Evolutionary conservation across 1,140 invertebrate genomes (phyloP).

Genomic region (Muscidifurax raptorellus): DNA sequence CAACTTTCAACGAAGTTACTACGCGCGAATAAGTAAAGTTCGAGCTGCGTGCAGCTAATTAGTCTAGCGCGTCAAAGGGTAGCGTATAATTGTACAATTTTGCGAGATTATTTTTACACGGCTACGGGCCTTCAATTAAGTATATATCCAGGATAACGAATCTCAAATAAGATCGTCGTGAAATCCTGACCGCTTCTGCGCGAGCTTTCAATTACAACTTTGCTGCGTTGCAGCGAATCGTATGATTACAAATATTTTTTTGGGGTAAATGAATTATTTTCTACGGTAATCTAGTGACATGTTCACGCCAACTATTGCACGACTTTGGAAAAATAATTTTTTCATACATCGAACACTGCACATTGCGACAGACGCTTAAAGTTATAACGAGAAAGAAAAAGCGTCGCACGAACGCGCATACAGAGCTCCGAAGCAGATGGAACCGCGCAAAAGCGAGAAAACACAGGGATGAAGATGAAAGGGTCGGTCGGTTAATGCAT

Average conservation of each 20-base stretch:
- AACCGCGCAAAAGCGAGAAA: constrained; percentile 23
- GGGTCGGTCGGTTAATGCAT: constrained; percentile 16
- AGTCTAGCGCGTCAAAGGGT: background rate
- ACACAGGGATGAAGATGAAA: constrained; percentile 22
- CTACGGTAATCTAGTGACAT: no score
- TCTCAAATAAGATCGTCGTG: background rate
- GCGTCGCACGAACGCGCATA: background rate
- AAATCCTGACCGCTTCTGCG: background rate
- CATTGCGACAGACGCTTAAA: background rate
- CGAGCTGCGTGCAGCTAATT: background rate
- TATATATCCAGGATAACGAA: background rate
- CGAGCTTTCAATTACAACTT: background rate
- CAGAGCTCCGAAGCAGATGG: background rate
- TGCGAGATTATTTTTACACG: background rate
- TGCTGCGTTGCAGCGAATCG: no score
- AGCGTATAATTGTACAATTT: background rate
- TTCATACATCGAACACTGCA: no score
- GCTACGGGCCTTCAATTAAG: background rate
- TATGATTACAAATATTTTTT: no score
- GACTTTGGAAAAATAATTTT: no score
- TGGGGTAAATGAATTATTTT: no score
- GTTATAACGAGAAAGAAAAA: background rate
- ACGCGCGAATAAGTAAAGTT: background rate
- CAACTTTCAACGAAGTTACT: background rate
- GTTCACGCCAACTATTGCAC: no score